Percentiles rank a stretch among this genome's conserved stretches.
These are phyloP conservation scores for Nematolebias whitei DNA, from an alignment of 2,113 vertebrate genomes.

Conservation along the genomic window DNA sequence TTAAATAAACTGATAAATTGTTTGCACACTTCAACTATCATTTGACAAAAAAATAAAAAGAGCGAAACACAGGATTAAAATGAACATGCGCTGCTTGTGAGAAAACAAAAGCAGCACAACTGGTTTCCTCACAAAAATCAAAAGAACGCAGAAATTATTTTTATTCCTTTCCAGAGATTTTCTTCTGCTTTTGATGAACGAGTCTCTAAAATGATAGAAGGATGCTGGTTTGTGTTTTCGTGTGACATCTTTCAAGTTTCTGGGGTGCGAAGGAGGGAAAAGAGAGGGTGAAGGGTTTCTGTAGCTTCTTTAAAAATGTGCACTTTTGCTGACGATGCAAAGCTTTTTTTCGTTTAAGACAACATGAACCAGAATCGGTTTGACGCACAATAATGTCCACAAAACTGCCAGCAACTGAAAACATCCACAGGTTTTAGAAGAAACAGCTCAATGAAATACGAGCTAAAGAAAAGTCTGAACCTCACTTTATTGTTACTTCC, in stretches of 20 bases:
- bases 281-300: constrained; percentile 15
- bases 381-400: background rate
- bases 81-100: constrained; percentile 57
- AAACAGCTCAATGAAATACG: constrained; percentile 63
- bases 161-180: constrained; percentile 53
- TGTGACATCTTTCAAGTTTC: constrained; percentile 70
- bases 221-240: constrained; percentile 73
- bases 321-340: background rate
- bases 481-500: constrained; percentile 31
- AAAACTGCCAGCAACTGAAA: constrained; percentile 31
- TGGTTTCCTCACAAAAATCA: constrained; percentile 38
- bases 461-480: constrained; percentile 52
- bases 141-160: constrained; percentile 41
- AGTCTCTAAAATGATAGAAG: constrained; percentile 59
- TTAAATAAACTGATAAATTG: constrained; percentile 65
- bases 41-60: constrained; percentile 39
- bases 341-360: background rate
- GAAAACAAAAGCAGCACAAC: constrained; percentile 66
- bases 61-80: constrained; percentile 26
- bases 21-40: constrained; percentile 64
- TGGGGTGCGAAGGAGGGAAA: constrained; percentile 37
- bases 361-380: background rate
- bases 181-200: constrained; percentile 51
- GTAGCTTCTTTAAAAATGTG: background rate
- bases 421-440: constrained; percentile 43